Evolutionary conservation across 2,797 vertebrate genomes (phyloP), one percentile per base, ranked within the genome.

Genomic region (Sternotherus odoratus): DNA sequence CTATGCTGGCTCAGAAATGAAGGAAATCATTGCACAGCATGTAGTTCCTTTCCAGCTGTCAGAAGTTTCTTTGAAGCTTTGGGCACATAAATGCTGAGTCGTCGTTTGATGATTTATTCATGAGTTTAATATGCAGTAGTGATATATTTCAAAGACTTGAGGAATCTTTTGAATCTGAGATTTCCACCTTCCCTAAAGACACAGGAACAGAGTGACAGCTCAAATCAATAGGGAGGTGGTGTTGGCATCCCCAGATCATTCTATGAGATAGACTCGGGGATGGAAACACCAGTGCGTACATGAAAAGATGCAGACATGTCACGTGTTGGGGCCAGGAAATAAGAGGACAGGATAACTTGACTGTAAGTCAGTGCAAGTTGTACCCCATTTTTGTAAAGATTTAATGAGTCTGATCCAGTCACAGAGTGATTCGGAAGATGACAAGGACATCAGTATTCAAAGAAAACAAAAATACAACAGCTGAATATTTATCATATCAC

Each of bases 1-100:
- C 0, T 1, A 9, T 5, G n/a, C 0, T 1, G 12, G 19, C 54
- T 24, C 24, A 1, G 1, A 72, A 54, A 23, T 0, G 3, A 86
- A 21, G n/a, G 78, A 69, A 88, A 72, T 24, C 49, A 19, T 28
- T 80, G 69, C 17, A 33, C 4, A 0, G 54, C n/a, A 49, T 12
- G 5, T 0, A 2, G 8, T 83, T 72, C 85, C 53, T 81, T 80
- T 28, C 39, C 0, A 0, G 6, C 21, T 86, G 72, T 28, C 78
- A 80, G 57, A 26, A 81, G 2, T 5, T 33, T 74, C 91, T 94
- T 53, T 84, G 91, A 96, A 88, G 86, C 16, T 66, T 23, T 3
- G 2, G 83, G 87, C 46, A 92, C 83, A 77, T 79, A 5, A 88
- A 94, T 50, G 79, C 23, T 28, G 33, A 75, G n/a, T 1, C 24